Percentiles rank a stretch among this genome's conserved stretches.
Evolutionary conservation across 2,888 invertebrate genomes (phyloP).

Genomic region (Spatulosminthurus flaviceps): DNA sequence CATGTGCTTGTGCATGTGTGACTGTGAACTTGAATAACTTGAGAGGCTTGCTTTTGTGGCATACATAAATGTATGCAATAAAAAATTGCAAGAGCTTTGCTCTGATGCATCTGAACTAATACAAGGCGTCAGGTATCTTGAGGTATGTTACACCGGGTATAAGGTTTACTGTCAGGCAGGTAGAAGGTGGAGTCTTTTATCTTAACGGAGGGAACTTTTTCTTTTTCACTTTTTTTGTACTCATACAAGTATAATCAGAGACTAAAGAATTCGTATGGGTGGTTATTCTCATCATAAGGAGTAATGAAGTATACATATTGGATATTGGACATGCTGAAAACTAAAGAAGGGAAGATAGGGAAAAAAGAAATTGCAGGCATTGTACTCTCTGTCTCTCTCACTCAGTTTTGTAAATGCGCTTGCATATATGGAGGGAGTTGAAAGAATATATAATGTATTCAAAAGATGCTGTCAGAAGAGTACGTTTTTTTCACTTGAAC

Average conservation of each 20-base stretch:
- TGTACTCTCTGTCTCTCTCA: background rate
- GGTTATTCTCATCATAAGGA: background rate
- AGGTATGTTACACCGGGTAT: too few species aligned
- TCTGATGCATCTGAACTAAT: too few species aligned
- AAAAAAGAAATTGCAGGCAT: background rate
- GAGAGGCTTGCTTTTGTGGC: too few species aligned
- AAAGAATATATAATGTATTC: background rate
- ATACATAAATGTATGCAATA: too few species aligned
- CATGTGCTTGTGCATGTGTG: too few species aligned
- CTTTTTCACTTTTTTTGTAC: background rate
- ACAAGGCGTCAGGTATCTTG: too few species aligned
- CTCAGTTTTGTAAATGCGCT: background rate
- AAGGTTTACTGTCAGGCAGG: too few species aligned
- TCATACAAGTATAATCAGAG: background rate
- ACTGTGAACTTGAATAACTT: too few species aligned
- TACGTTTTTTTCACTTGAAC: background rate
- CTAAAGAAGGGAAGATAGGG: background rate
- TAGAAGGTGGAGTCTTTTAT: too few species aligned
- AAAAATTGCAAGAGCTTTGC: too few species aligned
- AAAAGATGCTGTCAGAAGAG: constrained; percentile 15
- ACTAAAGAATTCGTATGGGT: background rate
- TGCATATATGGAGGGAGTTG: background rate
- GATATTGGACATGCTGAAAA: too few species aligned
- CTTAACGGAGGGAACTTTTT: constrained; percentile 3
- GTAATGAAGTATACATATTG: too few species aligned